phyloP scores from a whole-genome alignment of 2,113 vertebrate genomes.

The Opisthocomus hoazin region DNA sequence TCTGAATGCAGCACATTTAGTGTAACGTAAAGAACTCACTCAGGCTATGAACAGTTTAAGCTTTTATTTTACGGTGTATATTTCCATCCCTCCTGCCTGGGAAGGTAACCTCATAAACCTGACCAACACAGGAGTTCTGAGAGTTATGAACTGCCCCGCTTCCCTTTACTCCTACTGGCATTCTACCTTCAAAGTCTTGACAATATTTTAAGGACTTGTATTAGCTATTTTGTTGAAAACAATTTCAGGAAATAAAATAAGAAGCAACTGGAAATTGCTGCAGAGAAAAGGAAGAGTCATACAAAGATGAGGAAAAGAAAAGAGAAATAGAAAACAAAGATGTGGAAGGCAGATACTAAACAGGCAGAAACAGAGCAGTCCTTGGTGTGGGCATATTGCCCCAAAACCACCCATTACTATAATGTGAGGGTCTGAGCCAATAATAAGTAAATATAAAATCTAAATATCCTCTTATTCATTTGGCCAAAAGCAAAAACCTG shows the following conservation, averaged over 20 bases:
- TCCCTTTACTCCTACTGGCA: not conserved
- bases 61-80: not conserved
- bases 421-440: not conserved
- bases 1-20: not conserved
- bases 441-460: not conserved
- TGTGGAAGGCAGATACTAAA: not conserved
- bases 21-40: not conserved
- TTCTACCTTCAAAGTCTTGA: not conserved
- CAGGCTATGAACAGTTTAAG: not conserved
- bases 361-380: not conserved
- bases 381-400: not conserved
- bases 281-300: not conserved
- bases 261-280: not conserved
- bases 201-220: not conserved
- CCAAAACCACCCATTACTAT: not conserved
- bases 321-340: not conserved
- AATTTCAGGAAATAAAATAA: not conserved
- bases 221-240: not conserved
- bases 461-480: not conserved
- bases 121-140: not conserved
- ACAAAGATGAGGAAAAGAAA: not conserved
- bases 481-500: not conserved
- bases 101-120: not conserved
- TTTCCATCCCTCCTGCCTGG: not conserved
- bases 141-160: not conserved